Percentiles rank a stretch among this genome's conserved stretches.
Evolutionary conservation across 2,113 vertebrate species (phyloP).

Genomic region (Xenus cinereus): DNA sequence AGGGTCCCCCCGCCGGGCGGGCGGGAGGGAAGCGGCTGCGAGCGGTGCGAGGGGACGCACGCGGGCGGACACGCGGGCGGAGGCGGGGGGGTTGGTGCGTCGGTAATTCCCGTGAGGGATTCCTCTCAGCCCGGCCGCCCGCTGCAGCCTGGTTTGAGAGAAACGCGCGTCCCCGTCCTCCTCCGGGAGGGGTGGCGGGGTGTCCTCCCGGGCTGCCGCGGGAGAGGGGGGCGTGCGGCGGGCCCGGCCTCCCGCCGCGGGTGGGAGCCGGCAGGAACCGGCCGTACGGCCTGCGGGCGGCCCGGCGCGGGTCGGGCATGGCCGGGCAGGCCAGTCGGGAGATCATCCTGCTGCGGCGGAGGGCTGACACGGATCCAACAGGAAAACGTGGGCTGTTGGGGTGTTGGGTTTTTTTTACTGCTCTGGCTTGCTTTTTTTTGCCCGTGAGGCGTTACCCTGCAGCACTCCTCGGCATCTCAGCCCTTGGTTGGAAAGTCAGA

Average conservation of each 20-base stretch:
- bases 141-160: not conserved
- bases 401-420: no score
- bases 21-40: no score
- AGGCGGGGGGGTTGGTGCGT: no score
- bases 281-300: not conserved
- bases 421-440: no score
- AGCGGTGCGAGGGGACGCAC: not conserved
- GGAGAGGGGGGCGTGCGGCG: not conserved
- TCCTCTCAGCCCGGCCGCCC: not conserved
- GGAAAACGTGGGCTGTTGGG: accelerated
- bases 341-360: no score
- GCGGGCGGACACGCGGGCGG: no score
- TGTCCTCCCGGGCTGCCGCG: no score
- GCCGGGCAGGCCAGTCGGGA: not conserved
- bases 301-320: not conserved
- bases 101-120: not conserved
- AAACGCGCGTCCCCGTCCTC: no score
- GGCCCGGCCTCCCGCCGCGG: not conserved
- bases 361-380: accelerated
- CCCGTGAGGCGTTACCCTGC: not conserved
- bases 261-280: no score
- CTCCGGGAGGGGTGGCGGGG: not conserved
- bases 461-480: accelerated
- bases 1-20: no score
- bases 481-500: not conserved